A percentile compares a stretch with the other conserved stretches of the same genome.
phyloP scores from a whole-genome alignment of 2,888 invertebrate species.

The Hesperia comma region DNA sequence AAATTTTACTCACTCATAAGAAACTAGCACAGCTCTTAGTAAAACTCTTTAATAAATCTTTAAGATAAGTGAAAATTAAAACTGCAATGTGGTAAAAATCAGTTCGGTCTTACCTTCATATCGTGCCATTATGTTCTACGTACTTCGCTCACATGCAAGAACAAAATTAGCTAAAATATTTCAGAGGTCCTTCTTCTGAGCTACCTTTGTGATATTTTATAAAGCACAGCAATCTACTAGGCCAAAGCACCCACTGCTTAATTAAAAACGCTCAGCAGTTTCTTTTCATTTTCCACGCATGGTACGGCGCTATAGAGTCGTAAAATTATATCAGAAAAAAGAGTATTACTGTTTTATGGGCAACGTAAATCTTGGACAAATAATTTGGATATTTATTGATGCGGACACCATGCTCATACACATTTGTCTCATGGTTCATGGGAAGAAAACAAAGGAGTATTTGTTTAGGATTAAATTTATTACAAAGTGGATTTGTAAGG shows the following conservation, averaged over 20 bases:
- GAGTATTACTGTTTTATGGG: not conserved
- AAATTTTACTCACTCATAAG: too few relatives aligned
- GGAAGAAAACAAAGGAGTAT: too few relatives aligned
- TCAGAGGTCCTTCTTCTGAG: not conserved
- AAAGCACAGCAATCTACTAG: conserved; percentile 5
- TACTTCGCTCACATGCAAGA: not conserved
- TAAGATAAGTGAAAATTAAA: too few relatives aligned
- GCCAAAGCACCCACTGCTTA: conserved; percentile 7
- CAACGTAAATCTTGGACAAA: conserved; percentile 41
- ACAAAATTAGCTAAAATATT: conserved; percentile 14
- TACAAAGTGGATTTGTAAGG: too few relatives aligned
- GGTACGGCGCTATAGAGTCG: conserved; percentile 11
- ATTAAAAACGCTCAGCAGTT: conserved; percentile 27
- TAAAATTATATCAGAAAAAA: conserved; percentile 20
- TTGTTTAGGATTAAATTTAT: too few relatives aligned
- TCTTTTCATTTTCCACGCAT: conserved; percentile 19
- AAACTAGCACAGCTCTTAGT: too few relatives aligned
- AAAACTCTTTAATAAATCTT: too few relatives aligned
- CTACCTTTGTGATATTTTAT: conserved; percentile 11
- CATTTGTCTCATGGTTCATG: too few relatives aligned
- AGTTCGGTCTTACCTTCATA: not conserved
- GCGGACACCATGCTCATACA: too few relatives aligned
- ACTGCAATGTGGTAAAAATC: not conserved
- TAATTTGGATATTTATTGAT: conserved; percentile 14
- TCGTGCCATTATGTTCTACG: not conserved